Conservation (phyloP, 2,888 invertebrate species). For the Theodoxus fluviatilis region DNA sequence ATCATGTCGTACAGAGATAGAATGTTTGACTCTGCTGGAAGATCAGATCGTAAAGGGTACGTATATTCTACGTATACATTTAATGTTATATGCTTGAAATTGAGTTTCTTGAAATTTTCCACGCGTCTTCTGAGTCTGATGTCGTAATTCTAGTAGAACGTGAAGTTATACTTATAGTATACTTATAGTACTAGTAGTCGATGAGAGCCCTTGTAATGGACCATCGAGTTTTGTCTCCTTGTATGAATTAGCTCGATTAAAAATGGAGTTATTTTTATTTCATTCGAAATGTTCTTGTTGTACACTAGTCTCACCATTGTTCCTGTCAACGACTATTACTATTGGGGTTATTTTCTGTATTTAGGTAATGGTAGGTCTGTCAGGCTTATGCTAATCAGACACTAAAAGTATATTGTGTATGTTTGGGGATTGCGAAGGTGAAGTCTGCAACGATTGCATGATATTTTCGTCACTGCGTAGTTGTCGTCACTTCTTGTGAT, state of each 20-base stretch:
- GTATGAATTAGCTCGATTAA: not conserved
- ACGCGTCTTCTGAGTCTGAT: constrained; percentile 8
- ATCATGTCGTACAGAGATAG: constrained; percentile 54
- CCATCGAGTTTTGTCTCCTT: too few relatives aligned
- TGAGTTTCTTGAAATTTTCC: not conserved
- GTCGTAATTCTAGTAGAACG: not conserved
- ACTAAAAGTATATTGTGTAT: too few relatives aligned
- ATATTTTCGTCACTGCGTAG: too few relatives aligned
- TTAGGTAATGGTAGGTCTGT: too few relatives aligned
- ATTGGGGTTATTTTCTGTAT: too few relatives aligned
- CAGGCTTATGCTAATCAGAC: too few relatives aligned
- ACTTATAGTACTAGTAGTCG: not conserved
- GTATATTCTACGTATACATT: constrained; percentile 21
- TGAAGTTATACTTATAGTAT: not conserved
- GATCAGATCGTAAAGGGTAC: constrained; percentile 51
- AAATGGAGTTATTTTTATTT: not conserved
- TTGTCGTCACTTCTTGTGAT: too few relatives aligned
- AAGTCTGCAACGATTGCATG: too few relatives aligned
- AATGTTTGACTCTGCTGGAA: constrained; percentile 48
- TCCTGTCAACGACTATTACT: too few relatives aligned
- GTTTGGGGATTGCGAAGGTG: too few relatives aligned
- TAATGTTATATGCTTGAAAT: not conserved
- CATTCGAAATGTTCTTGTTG: too few relatives aligned
- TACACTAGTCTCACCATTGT: too few relatives aligned
- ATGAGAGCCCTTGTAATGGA: not conserved